Base-by-base conservation (phyloP, 2,888 invertebrate species). In the Hirtodrosophila trivittata region DNA sequence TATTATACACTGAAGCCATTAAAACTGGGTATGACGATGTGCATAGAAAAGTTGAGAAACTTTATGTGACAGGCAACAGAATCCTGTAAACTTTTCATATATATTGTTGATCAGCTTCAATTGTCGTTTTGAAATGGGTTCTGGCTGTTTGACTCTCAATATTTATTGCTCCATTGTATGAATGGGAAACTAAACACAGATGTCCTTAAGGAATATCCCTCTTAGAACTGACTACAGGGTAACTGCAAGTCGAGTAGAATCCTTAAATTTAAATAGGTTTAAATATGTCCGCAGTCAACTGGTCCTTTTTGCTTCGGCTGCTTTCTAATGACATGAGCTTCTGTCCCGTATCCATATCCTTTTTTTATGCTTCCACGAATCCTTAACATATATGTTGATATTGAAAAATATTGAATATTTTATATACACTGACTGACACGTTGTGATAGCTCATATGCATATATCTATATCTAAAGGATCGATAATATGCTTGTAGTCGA, bases 201-300 rank as follows among this genome's bases (percentile, higher is more conserved):
- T n/a, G n/a, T n/a, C n/a, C n/a, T n/a, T n/a, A n/a, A n/a, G n/a
- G n/a, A n/a, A n/a, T n/a, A n/a, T n/a, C n/a, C n/a, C n/a, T 21
- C 18, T 21, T 21, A 21, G n/a, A n/a, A 21, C 18, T 21, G n/a
- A 21, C 5, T 21, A 21, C 18, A 21, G 18, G 18, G 18, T 21
- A 21, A 21, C 3, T 21, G 3, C 2, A 3, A 21, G 18, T 21
- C 5, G 18, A 21, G 18, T 5, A 21, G 5, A 4, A 28, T n/a
- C 9, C 5, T 28, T 28, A 28, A 3, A 3, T 8, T 1, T 28
- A 28, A 8, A 8, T 59, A 25, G 12, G 51, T 35, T 63, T 55
- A 86, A 84, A 82, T 83, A 80, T 84, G 81, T 84, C 60, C 66
- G 77, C 67, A 80, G 70, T 86, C 70, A 76, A 46, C 25, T 51